Evolutionary conservation across 2,888 invertebrate species (phyloP), one percentile per base, ranked within the genome.

Genomic region (Hemaris fuciformis): DNA sequence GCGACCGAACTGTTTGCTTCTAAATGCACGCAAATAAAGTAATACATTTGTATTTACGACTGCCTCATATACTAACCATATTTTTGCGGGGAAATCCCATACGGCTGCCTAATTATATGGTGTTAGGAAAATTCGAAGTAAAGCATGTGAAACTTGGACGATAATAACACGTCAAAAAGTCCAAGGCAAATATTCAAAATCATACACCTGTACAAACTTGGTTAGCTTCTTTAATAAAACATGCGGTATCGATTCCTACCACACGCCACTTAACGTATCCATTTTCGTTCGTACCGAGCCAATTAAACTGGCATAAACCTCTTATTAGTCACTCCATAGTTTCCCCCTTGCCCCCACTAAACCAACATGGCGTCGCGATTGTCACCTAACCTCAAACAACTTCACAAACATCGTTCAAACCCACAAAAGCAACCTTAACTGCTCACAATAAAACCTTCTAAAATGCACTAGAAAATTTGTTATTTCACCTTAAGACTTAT

Each of bases 341-440:
- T 68, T 66, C 74, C 72, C 84, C 85, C 82, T 71, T 80, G 72
- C 73, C 81, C 78, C 79, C 75, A 80, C 84, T 85, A 88, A 89
- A 88, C 85, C 89, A 92, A 91, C 87, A 92, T 92, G 91, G 91
- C 91, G 89, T 85, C 86, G 84, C 79, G 79, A 84, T 90, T 91
- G 90, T 91, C 91, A 91, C 91, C 89, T 92, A 84, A 73, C 80
- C 79, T 75, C 74, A 69, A 67, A 72, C 81, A 81, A 80, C 74
- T 70, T 73, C 73, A 71, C 41, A 27, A 34, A 8, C 56, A 68
- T 65, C 62, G 57, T 61, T 48, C 60, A 56, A 48, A 38, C 60
- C 60, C 31, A 61, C 64, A 70, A 73, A 66, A 10, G 59, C 62
- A 68, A 65, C 72, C 72, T 67, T 80, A 80, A 53, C n/a, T 0